phyloP scores from a whole-genome alignment of 2,797 vertebrate species.

The Galaxias olidus region DNA sequence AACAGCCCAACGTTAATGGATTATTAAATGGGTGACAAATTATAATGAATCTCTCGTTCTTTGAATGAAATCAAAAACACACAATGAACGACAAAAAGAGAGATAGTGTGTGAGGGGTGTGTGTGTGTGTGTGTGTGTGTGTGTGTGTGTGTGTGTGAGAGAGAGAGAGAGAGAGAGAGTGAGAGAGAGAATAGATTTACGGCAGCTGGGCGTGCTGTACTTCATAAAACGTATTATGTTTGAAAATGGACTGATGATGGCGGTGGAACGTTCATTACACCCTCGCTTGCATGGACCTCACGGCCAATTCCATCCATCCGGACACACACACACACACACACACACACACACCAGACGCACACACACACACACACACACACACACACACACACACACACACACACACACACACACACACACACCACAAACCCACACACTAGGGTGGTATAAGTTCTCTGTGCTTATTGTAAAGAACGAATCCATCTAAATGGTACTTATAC shows the following conservation, averaged over 20 bases:
- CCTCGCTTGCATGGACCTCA: constrained; percentile 3
- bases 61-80: constrained; percentile 29
- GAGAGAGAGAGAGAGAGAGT: constrained; percentile 4
- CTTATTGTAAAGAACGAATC: too few relatives aligned
- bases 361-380: too few relatives aligned
- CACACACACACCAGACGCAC: background rate
- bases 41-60: constrained; percentile 37
- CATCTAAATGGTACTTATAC: too few relatives aligned
- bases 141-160: constrained; percentile 12
- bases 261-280: constrained; percentile 32
- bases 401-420: constrained; percentile 23
- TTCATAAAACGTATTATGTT: constrained; percentile 56
- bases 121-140: constrained; percentile 6
- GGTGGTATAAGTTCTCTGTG: background rate
- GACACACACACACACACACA: background rate
- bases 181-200: constrained; percentile 39
- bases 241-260: constrained; percentile 43
- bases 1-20: constrained; percentile 62
- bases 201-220: constrained; percentile 32
- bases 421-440: constrained; percentile 9
- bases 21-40: constrained; percentile 55
- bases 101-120: too few relatives aligned
- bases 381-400: constrained; percentile 5
- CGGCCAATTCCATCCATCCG: constrained; percentile 10
- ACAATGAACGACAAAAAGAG: too few relatives aligned